Evolutionary conservation across 2,888 invertebrate genomes (phyloP).

Genomic region (Epinotia ramella): DNA sequence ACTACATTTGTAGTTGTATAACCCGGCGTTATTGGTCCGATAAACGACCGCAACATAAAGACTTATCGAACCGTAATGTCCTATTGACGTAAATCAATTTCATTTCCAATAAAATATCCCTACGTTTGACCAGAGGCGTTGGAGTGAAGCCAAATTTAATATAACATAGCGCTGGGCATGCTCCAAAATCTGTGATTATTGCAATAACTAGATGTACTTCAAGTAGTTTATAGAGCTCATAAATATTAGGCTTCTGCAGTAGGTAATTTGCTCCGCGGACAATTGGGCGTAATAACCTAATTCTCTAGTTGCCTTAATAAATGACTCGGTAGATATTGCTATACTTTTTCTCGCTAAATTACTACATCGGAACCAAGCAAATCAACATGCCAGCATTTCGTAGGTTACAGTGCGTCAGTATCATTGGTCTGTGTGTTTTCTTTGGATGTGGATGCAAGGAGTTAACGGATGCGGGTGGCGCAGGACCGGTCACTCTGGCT

Average conservation of each 20-base stretch:
- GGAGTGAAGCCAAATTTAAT: slow-evolving; percentile 29
- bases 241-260: slow-evolving; percentile 5
- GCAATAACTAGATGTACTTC: slow-evolving; percentile 35
- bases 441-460: too few relatives aligned
- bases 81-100: slow-evolving; percentile 34
- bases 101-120: slow-evolving; percentile 28
- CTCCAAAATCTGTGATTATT: slow-evolving; percentile 39
- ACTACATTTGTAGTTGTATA: neutral
- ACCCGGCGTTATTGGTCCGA: neutral
- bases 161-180: slow-evolving; percentile 30
- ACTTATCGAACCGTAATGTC: slow-evolving; percentile 16
- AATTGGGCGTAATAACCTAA: slow-evolving; percentile 4
- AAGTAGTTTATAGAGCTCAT: slow-evolving; percentile 22
- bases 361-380: neutral
- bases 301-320: neutral
- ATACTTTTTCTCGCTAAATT: neutral
- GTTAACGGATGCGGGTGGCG: too few relatives aligned
- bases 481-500: too few relatives aligned
- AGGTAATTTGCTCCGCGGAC: neutral
- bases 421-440: too few relatives aligned
- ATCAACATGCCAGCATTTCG: neutral
- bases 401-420: too few relatives aligned
- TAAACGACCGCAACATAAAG: slow-evolving; percentile 7
- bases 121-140: slow-evolving; percentile 24
- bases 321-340: neutral